These are phyloP conservation scores for Bemisia tabaci DNA, from an alignment of 1,140 invertebrate species.

Conservation along the genomic window DNA sequence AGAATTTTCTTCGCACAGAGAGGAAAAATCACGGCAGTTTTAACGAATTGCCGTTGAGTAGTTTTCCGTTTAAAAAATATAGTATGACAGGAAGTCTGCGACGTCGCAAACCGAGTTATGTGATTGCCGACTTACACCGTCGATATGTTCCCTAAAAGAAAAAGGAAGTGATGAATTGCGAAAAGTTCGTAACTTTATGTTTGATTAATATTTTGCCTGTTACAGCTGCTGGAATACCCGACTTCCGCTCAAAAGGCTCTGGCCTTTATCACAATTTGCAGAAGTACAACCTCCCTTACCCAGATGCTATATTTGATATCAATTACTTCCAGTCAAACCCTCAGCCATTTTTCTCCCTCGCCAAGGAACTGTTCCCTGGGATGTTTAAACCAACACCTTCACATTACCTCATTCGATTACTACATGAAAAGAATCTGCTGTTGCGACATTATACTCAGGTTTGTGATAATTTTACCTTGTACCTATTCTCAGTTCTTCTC, in stretches of 20 bases:
- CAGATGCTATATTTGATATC: conserved; percentile 92
- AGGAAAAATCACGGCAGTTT: no score
- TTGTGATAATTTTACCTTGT: conserved; percentile 9
- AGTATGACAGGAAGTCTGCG: no score
- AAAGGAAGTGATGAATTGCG: no score
- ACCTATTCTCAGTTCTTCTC: background rate
- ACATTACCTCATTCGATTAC: conserved; percentile 70
- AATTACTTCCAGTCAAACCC: conserved; percentile 68
- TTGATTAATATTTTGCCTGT: conserved; percentile 16
- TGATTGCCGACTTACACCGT: no score
- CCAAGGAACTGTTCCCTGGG: conserved; percentile 73
- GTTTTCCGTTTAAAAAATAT: no score
- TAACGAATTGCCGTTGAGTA: no score
- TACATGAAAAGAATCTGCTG: conserved; percentile 65
- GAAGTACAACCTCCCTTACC: conserved; percentile 83
- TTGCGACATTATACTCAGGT: conserved; percentile 64
- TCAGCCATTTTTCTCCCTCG: conserved; percentile 71
- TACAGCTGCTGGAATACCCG: conserved; percentile 85
- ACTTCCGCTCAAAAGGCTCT: conserved; percentile 78
- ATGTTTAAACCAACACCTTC: conserved; percentile 64
- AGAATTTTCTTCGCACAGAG: no score
- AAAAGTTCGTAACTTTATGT: no score
- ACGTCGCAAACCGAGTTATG: no score
- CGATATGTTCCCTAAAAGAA: no score
- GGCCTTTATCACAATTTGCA: conserved; percentile 86